Evolutionary conservation across 35 echinoderm and acorn worm genomes (phyloP), one percentile per base, ranked within the genome.

Genomic region (Chiridota heheva): DNA sequence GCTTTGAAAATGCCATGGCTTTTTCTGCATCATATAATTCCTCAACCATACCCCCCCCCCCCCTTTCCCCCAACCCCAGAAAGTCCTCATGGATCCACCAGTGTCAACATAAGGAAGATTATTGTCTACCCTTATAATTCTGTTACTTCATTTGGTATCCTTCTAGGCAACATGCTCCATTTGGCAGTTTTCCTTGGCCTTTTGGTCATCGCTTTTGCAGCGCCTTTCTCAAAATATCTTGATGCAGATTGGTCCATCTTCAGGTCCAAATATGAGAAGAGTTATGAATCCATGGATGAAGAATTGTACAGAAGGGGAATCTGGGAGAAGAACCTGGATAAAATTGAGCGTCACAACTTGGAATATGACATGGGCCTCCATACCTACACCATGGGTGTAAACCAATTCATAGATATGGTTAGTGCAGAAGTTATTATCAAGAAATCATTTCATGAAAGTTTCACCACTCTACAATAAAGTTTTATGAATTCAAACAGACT

Each of bases 401-500:
- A 96, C 75, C 60, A 85, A 58, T 90, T 70, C 29, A 87, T 72
- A 17, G 91, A 96, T 69, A 25, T 96, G 91, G 91, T 96, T 60
- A 89, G 80, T 73, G 6, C n/a, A n/a, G n/a, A n/a, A n/a, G n/a
- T n/a, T n/a, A n/a, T n/a, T n/a, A n/a, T n/a, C n/a, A n/a, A n/a
- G n/a, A n/a, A n/a, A n/a, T n/a, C n/a, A n/a, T n/a, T n/a, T n/a
- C n/a, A n/a, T n/a, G n/a, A n/a, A n/a, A n/a, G n/a, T n/a, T n/a
- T n/a, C n/a, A n/a, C n/a, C n/a, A n/a, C n/a, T n/a, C n/a, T n/a
- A n/a, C n/a, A n/a, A n/a, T n/a, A n/a, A n/a, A n/a, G n/a, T n/a
- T n/a, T n/a, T n/a, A n/a, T n/a, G n/a, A n/a, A n/a, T n/a, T n/a
- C n/a, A n/a, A n/a, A n/a, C n/a, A n/a, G n/a, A n/a, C n/a, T n/a